Evolutionary conservation across 2,888 invertebrate species (phyloP).

Genomic region (Rhorus exstirpatorius): DNA sequence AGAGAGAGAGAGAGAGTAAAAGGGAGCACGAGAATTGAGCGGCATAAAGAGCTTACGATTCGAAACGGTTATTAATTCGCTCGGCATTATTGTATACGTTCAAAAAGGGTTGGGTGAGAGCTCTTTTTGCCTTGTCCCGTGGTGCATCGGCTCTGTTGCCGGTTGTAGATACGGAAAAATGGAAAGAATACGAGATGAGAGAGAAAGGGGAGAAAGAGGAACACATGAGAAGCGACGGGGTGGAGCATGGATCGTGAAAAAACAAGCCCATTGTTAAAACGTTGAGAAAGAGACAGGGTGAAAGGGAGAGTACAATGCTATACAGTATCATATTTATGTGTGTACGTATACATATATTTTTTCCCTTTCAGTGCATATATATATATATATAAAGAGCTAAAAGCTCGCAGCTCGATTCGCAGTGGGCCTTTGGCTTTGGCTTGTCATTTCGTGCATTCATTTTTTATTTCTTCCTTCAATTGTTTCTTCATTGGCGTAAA

Average conservation of each 20-base stretch:
- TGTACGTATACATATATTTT: slow-evolving; percentile 16
- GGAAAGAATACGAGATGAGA: slow-evolving; percentile 49
- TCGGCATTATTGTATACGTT: slow-evolving; percentile 69
- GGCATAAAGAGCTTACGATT: slow-evolving; percentile 71
- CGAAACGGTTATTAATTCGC: slow-evolving; percentile 83
- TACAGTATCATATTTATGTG: slow-evolving; percentile 30
- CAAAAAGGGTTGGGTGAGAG: slow-evolving; percentile 58
- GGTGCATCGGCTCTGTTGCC: slow-evolving; percentile 14
- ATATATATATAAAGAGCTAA: slow-evolving; percentile 23
- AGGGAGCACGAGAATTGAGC: slow-evolving; percentile 48
- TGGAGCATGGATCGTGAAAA: slow-evolving; percentile 79
- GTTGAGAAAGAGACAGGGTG: slow-evolving; percentile 68
- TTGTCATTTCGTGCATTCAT: slow-evolving; percentile 21
- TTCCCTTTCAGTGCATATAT: too few relatives aligned
- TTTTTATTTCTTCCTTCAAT: slow-evolving; percentile 15
- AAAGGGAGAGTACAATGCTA: slow-evolving; percentile 59
- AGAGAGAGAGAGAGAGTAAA: too few relatives aligned
- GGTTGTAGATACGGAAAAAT: slow-evolving; percentile 15
- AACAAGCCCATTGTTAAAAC: slow-evolving; percentile 83
- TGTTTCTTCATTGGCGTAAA: background rate
- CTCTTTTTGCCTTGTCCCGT: slow-evolving; percentile 36
- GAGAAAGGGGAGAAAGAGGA: slow-evolving; percentile 29
- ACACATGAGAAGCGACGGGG: slow-evolving; percentile 71
- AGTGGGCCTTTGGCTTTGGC: slow-evolving; percentile 73
- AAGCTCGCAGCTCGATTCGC: slow-evolving; percentile 78